Base-by-base conservation (phyloP, 2,888 invertebrate species). In the Ligdia adustata region DNA sequence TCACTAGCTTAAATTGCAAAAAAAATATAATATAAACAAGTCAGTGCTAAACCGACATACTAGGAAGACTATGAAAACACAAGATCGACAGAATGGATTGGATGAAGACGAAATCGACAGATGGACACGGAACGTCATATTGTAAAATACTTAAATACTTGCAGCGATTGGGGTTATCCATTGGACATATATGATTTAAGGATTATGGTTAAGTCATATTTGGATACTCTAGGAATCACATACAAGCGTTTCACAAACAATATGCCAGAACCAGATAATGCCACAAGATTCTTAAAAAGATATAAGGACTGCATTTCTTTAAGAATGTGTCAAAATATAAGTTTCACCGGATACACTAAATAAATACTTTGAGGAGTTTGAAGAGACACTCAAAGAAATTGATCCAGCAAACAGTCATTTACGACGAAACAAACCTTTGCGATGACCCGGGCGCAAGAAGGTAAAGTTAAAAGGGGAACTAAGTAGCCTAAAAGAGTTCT, bases 331-430 rank as follows among this genome's bases (percentile, higher is more conserved):
- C 20, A 20, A 20, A 20, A 20, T n/a, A 20, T 20, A 20, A 20
- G 60, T 40, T 60, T 43, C 39, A 35, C 44, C 44, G 39, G 40
- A 44, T 44, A 43, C 44, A 40, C 39, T 49, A 40, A 50, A 50
- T 9, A 9, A 31, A 4, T n/a, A 24, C 4, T 29, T 40, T 4
- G 6, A 6, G 20, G 20, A 20, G 20, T 6, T 20, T 7, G 20
- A 20, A 6, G 15, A 33, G 5, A 9, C 32, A 16, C 6, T 32
- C n/a, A 9, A 33, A 18, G 41, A 11, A n/a, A 26, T 48, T 3
- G 18, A 29, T n/a, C 27, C 26, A 2, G n/a, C 2, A 4, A 43
- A 4, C 32, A 33, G 52, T 28, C 57, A 55, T 52, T 14, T 56
- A 56, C 9, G 51, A 53, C 15, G 51, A 53, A 15, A 53, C 45